Percentiles rank a stretch among this genome's conserved stretches.
Conservation (phyloP, 2,797 vertebrate genomes). For the Perodicticus potto region DNA sequence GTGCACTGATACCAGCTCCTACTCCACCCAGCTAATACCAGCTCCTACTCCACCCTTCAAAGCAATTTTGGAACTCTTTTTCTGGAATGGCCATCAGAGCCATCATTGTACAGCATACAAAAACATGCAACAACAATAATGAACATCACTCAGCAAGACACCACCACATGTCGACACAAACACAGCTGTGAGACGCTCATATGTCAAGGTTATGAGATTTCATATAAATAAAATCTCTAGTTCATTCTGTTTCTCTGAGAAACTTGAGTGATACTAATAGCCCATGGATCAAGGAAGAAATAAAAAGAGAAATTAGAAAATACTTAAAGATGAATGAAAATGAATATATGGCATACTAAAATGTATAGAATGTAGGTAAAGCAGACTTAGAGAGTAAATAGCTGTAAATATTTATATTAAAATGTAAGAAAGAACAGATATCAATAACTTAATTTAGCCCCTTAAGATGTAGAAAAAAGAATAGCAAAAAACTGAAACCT, state of each 20-base stretch:
- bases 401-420: background rate
- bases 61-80: too few relatives aligned
- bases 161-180: too few relatives aligned
- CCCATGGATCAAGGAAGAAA: background rate
- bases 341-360: background rate
- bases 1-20: too few relatives aligned
- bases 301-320: background rate
- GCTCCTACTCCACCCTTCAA: too few relatives aligned
- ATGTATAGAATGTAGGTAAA: background rate
- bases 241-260: background rate
- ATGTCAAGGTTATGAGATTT: too few relatives aligned
- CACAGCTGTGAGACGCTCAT: too few relatives aligned
- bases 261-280: background rate
- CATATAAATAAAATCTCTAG: too few relatives aligned
- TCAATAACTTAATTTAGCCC: background rate
- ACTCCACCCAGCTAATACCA: too few relatives aligned
- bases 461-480: background rate
- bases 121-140: too few relatives aligned
- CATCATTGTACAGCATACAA: too few relatives aligned
- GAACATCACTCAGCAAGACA: too few relatives aligned
- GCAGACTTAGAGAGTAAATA: background rate
- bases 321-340: background rate
- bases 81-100: too few relatives aligned
- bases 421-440: background rate
- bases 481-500: background rate